phyloP scores from a whole-genome alignment of 2,797 vertebrate genomes.

The Simalia tracyae region DNA sequence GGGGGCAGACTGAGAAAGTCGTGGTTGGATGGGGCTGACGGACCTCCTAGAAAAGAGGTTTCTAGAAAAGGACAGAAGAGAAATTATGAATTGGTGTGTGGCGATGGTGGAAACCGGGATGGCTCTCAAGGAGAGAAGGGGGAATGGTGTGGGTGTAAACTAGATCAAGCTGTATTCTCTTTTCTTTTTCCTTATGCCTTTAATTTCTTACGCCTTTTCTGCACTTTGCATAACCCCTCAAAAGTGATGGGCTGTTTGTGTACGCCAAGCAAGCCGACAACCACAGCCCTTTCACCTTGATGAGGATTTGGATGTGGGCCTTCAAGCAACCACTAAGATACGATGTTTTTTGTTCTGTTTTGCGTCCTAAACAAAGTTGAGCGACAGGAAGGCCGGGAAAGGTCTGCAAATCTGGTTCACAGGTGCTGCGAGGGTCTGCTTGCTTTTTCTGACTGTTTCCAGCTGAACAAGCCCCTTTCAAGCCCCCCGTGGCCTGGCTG shows the following conservation, averaged over 20 bases:
- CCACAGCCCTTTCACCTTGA: not conserved
- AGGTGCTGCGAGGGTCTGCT: not conserved
- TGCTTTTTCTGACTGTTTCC: not conserved
- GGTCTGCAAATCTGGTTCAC: not conserved
- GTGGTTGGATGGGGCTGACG: not conserved
- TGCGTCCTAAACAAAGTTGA: not conserved
- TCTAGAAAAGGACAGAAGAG: not conserved
- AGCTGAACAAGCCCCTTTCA: not conserved
- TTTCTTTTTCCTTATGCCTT: not conserved
- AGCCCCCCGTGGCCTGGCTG: not conserved
- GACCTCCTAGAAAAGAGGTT: not conserved
- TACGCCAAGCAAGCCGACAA: not conserved
- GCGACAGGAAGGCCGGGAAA: not conserved
- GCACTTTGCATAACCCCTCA: not conserved
- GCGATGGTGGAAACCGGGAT: not conserved
- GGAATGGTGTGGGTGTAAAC: too few species aligned
- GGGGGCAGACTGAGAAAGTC: not conserved
- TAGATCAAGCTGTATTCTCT: not conserved
- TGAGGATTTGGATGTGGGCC: not conserved
- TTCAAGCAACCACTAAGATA: not conserved
- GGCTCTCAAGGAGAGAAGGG: not conserved
- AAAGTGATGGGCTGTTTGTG: not conserved
- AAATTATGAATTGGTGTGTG: not conserved
- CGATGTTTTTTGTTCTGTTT: not conserved
- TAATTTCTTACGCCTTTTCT: not conserved